Conservation (phyloP, 2,797 vertebrate species). For the Sebastolobus altivelis region DNA sequence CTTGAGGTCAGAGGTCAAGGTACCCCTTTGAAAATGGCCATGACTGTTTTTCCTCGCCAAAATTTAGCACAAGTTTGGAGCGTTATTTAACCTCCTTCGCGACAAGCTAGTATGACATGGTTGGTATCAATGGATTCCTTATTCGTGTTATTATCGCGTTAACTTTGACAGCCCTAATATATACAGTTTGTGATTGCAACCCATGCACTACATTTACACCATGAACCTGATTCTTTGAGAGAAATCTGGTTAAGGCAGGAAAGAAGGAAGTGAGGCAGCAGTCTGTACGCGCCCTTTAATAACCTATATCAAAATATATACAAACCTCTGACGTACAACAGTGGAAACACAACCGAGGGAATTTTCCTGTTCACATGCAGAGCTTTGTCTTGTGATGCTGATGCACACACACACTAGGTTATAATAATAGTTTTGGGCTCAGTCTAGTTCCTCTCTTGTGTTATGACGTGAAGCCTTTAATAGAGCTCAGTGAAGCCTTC, state of each 20-base stretch:
- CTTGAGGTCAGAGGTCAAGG: no score
- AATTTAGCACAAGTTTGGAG: no score
- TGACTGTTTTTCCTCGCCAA: no score
- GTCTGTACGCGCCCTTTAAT: not conserved
- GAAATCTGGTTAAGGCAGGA: not conserved
- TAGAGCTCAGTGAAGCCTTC: not conserved
- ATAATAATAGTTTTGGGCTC: conserved; percentile 34
- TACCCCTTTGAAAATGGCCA: no score
- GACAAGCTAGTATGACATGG: no score
- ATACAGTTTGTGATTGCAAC: not conserved
- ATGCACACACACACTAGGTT: conserved; percentile 2
- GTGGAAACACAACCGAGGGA: not conserved
- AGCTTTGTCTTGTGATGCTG: conserved; percentile 37
- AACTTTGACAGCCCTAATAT: no score
- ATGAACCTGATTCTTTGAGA: not conserved
- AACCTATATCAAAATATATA: not conserved
- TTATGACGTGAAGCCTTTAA: conserved; percentile 36
- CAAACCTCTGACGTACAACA: not conserved
- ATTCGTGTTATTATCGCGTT: accelerated
- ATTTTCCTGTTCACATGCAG: not conserved
- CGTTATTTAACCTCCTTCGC: no score
- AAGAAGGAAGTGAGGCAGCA: not conserved
- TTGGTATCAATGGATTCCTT: no score
- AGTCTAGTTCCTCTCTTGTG: conserved; percentile 25
- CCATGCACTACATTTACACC: not conserved